Conservation (phyloP, 2,888 invertebrate genomes). For the Aspidiotus rigidus region DNA sequence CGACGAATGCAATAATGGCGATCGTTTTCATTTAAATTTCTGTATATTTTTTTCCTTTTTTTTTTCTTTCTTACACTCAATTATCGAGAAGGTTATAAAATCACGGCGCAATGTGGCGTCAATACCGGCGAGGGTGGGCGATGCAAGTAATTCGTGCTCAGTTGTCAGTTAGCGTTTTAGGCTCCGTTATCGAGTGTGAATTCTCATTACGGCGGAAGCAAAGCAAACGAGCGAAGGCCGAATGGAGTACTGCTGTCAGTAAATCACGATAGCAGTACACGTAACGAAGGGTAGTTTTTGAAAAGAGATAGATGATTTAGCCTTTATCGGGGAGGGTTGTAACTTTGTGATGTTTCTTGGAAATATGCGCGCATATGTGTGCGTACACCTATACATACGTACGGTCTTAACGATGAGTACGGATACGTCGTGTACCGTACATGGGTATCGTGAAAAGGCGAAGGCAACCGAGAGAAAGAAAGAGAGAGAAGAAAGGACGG, state of each 20-base stretch:
- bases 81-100: not conserved
- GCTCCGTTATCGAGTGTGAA: not conserved
- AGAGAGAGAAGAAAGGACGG: not conserved
- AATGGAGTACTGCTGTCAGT: not conserved
- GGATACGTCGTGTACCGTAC: not conserved
- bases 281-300: conserved; percentile 14
- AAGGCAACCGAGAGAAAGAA: not conserved
- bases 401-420: not conserved
- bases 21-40: too few species aligned
- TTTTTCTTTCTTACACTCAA: too few species aligned
- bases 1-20: too few species aligned
- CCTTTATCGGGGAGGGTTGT: conserved; percentile 12
- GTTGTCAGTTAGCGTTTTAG: not conserved
- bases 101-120: not conserved
- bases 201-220: not conserved
- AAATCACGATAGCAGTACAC: not conserved
- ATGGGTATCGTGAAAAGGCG: not conserved
- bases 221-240: conserved; percentile 8
- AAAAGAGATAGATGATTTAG: conserved; percentile 15
- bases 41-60: too few species aligned
- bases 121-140: not conserved
- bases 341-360: conserved; percentile 14
- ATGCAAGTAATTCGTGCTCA: not conserved
- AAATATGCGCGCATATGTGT: conserved; percentile 7
- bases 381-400: not conserved